Conservation (phyloP, 2,113 vertebrate genomes). For the Paraplagusia blochii region DNA sequence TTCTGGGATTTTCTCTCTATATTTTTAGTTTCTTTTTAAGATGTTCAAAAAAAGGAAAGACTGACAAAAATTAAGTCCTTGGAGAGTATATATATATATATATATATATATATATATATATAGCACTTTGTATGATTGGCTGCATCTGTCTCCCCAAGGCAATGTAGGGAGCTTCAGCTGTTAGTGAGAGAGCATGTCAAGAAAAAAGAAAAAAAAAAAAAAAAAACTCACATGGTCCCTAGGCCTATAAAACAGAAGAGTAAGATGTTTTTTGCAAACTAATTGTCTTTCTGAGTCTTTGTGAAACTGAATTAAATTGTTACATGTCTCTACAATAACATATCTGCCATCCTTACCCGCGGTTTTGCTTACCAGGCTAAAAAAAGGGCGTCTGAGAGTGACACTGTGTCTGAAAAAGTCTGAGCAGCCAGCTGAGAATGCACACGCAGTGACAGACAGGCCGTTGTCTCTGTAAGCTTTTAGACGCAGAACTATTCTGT, state of each 20-base stretch:
- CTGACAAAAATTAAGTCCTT: slow-evolving; percentile 13
- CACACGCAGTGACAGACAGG: slow-evolving; percentile 14
- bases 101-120: neutral
- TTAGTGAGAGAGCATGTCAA: slow-evolving; percentile 11
- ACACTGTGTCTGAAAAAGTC: slow-evolving; percentile 50
- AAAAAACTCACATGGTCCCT: too few relatives aligned
- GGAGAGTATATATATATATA: slow-evolving; percentile 2
- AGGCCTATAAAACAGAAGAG: too few relatives aligned
- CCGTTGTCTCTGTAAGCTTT: slow-evolving; percentile 29
- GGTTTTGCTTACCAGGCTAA: slow-evolving; percentile 50
- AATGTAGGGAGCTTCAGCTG: slow-evolving; percentile 19
- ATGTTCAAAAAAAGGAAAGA: slow-evolving; percentile 3
- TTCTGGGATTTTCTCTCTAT: slow-evolving; percentile 9
- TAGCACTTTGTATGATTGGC: slow-evolving; percentile 16
- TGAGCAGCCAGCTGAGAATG: slow-evolving; percentile 26
- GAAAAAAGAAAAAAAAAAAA: too few relatives aligned
- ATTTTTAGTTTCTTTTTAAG: neutral
- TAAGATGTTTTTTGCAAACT: too few relatives aligned
- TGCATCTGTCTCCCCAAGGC: neutral
- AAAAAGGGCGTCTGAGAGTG: slow-evolving; percentile 37
- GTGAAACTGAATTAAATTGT: too few relatives aligned
- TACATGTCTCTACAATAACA: slow-evolving; percentile 34
- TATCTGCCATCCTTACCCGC: slow-evolving; percentile 46
- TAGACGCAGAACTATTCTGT: neutral
- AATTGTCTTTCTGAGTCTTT: too few relatives aligned